Base-by-base conservation (phyloP, 2,888 invertebrate genomes). In the Isoperla grammatica region DNA sequence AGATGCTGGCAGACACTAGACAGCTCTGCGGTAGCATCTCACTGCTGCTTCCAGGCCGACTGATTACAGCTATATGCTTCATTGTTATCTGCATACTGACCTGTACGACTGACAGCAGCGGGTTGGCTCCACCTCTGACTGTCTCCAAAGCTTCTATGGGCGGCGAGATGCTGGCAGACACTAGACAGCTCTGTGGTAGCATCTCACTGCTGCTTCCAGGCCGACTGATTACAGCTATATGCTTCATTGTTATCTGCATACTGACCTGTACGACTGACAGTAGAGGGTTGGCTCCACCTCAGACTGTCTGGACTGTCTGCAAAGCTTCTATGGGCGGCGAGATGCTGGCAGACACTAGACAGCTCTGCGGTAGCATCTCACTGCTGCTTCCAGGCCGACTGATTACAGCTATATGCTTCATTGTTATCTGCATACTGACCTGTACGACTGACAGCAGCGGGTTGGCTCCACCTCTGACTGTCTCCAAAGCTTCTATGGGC, bases 151-250 rank as follows among this genome's bases (percentile, higher is more conserved):
- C 48, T 11, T 13, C 71, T 71, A 11, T 73, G 73, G 65, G 71
- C 73, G 68, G 76, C 76, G 69, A 76, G 63, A 76, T 76, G 2
- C 76, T 75, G 3, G 74, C 66, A 1, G 66, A 71, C 6, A 71
- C 71, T 5, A 76, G 75, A 59, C 75, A 75, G 62, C 75, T 75
- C 65, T 76, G 76, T 2, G 75, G 73, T 29, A 74, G 66, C 1
- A 73, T 58, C 48, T 63, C 62, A 57, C 72, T 71, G 39, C 72
- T 72, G 67, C n/a, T n/a, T n/a, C n/a, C n/a, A n/a, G n/a, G n/a
- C n/a, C n/a, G n/a, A n/a, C n/a, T n/a, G n/a, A n/a, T n/a, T n/a
- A n/a, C n/a, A n/a, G n/a, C n/a, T n/a, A n/a, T n/a, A n/a, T n/a
- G n/a, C n/a, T n/a, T n/a, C n/a, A n/a, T n/a, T n/a, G n/a, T n/a